Percentiles rank a stretch among this genome's conserved stretches.
Evolutionary conservation across 1,140 invertebrate species (phyloP).

Genomic region (Lepidurus arcticus): DNA sequence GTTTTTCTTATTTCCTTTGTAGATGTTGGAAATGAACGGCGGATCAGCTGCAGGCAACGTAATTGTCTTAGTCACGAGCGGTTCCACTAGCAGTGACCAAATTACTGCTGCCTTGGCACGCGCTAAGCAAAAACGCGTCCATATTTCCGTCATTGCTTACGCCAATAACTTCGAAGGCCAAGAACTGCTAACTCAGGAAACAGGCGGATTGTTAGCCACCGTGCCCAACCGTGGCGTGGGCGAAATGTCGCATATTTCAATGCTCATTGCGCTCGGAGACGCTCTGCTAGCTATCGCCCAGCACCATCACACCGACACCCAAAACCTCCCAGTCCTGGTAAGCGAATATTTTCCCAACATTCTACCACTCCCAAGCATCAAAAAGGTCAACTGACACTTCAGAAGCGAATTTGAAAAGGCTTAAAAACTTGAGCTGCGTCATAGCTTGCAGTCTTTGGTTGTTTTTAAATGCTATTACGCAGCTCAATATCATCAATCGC

Average conservation of each 20-base stretch:
- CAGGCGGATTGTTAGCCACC: constrained; percentile 38
- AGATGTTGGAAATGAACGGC: constrained; percentile 49
- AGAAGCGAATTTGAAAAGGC: no score
- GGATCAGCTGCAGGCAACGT: constrained; percentile 48
- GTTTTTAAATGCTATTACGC: no score
- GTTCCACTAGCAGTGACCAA: constrained; percentile 30
- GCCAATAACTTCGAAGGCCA: constrained; percentile 8
- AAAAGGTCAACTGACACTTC: no score
- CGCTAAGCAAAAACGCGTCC: constrained; percentile 32
- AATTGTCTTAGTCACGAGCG: constrained; percentile 49
- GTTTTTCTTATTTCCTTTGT: constrained; percentile 33
- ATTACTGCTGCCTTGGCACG: constrained; percentile 30
- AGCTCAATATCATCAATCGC: no score
- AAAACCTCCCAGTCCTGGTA: constrained; percentile 51
- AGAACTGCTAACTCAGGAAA: constrained; percentile 37
- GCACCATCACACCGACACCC: constrained; percentile 40
- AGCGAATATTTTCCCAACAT: constrained; percentile 10
- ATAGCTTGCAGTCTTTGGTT: no score
- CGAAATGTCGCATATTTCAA: constrained; percentile 39
- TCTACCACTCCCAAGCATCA: no score
- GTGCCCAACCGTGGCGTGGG: constrained; percentile 39
- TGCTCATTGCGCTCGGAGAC: constrained; percentile 35
- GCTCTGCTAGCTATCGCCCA: constrained; percentile 30
- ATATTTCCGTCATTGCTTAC: constrained; percentile 33
- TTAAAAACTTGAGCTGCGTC: no score